Evolutionary conservation across 2,113 vertebrate species (phyloP).

Genomic region (Sylvilagus bachmani): DNA sequence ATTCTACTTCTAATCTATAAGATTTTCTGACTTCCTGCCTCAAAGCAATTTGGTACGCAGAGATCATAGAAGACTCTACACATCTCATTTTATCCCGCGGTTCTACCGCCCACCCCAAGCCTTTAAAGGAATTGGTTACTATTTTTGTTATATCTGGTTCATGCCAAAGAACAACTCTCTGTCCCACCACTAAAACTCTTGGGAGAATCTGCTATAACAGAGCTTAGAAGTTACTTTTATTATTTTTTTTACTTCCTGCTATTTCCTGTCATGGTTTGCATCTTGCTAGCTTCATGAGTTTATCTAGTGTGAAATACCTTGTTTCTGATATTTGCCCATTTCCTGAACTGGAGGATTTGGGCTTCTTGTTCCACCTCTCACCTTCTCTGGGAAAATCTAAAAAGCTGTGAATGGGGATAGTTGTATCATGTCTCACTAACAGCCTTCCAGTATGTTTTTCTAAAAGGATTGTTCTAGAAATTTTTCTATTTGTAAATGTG

Average conservation of each 20-base stretch:
- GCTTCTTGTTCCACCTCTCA: neutral
- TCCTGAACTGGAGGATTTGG: neutral
- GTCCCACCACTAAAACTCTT: neutral
- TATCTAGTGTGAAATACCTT: constrained; percentile 17
- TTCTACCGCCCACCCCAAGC: constrained; percentile 26
- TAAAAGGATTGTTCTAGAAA: neutral
- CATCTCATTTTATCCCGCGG: constrained; percentile 45
- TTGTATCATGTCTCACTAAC: neutral
- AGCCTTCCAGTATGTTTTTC: neutral
- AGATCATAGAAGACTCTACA: constrained; percentile 63
- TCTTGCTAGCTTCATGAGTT: neutral
- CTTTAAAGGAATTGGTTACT: constrained; percentile 37
- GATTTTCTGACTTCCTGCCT: constrained; percentile 64
- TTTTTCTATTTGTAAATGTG: neutral
- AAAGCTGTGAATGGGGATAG: neutral
- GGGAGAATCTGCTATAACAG: neutral
- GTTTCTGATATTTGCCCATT: neutral
- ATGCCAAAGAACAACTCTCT: constrained; percentile 41
- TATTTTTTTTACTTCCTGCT: constrained; percentile 42
- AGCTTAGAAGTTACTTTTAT: constrained; percentile 8
- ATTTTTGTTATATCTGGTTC: constrained; percentile 68
- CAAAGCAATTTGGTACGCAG: constrained; percentile 40
- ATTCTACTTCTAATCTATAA: constrained; percentile 65
- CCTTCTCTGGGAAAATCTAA: neutral
- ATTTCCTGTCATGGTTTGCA: neutral